These are phyloP conservation scores for Ariolimax columbianus DNA, from an alignment of 2,888 invertebrate species.

Conservation along the genomic window DNA sequence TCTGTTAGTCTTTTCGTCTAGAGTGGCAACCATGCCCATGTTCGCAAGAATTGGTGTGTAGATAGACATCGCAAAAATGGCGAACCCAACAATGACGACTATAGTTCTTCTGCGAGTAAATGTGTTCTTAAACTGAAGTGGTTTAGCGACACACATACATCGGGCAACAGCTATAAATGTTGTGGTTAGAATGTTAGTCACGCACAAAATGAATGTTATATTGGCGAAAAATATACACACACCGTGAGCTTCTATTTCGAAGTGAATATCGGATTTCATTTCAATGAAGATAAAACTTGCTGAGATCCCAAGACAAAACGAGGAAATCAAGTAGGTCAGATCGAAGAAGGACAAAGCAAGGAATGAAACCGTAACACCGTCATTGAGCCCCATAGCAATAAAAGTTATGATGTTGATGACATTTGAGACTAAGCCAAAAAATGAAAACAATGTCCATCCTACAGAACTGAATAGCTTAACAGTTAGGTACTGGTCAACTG, in stretches of 20 bases:
- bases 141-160: slow-evolving; percentile 16
- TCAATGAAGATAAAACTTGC: not conserved
- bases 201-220: not conserved
- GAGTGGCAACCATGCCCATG: not conserved
- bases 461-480: no score
- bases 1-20: not conserved
- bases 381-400: slow-evolving; percentile 9
- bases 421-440: not conserved
- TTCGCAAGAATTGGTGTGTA: not conserved
- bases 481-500: not conserved
- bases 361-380: not conserved
- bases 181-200: slow-evolving; percentile 11
- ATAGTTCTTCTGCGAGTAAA: not conserved
- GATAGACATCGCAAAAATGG: not conserved
- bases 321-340: not conserved
- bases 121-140: slow-evolving; percentile 13
- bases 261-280: not conserved
- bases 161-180: slow-evolving; percentile 22
- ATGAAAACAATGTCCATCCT: no score
- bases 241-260: slow-evolving; percentile 1
- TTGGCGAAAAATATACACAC: not conserved
- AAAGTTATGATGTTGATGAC: slow-evolving; percentile 17
- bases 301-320: not conserved
- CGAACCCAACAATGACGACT: not conserved
- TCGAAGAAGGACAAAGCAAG: slow-evolving; percentile 6